Evolutionary conservation across 1,140 invertebrate genomes (phyloP).

Genomic region (Anadara kagoshimensis): DNA sequence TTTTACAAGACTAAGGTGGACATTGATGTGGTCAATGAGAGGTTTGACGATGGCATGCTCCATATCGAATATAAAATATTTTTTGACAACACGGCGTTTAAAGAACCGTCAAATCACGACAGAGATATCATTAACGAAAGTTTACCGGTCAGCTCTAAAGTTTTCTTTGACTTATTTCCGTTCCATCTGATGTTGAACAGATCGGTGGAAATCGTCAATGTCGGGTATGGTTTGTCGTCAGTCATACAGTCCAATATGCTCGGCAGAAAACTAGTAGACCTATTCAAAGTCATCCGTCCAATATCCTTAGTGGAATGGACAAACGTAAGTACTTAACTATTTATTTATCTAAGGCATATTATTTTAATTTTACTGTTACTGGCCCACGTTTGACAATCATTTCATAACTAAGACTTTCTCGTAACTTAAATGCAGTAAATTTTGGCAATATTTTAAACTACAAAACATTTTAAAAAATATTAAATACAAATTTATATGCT

Average conservation of each 20-base stretch:
- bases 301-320: conserved; percentile 95
- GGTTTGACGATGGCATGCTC: conserved; percentile 90
- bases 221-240: conserved; percentile 93
- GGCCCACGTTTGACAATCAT: no score
- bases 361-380: no score
- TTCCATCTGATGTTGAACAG: conserved; percentile 98
- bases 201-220: conserved; percentile 86
- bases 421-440: no score
- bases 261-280: conserved; percentile 82
- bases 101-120: conserved; percentile 37
- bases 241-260: conserved; percentile 87
- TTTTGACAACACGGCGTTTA: conserved; percentile 91
- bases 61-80: conserved; percentile 94
- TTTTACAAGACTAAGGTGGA: conserved; percentile 95
- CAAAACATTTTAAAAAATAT: no score
- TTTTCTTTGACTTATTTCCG: conserved; percentile 97
- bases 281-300: conserved; percentile 92
- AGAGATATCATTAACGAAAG: conserved; percentile 52
- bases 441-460: no score
- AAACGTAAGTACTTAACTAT: conserved; percentile 82
- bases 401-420: no score
- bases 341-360: no score
- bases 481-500: no score
- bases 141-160: conserved; percentile 75
- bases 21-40: conserved; percentile 90